These are phyloP conservation scores for Perizoma affinitatum DNA, from an alignment of 2,888 invertebrate genomes.

Conservation along the genomic window DNA sequence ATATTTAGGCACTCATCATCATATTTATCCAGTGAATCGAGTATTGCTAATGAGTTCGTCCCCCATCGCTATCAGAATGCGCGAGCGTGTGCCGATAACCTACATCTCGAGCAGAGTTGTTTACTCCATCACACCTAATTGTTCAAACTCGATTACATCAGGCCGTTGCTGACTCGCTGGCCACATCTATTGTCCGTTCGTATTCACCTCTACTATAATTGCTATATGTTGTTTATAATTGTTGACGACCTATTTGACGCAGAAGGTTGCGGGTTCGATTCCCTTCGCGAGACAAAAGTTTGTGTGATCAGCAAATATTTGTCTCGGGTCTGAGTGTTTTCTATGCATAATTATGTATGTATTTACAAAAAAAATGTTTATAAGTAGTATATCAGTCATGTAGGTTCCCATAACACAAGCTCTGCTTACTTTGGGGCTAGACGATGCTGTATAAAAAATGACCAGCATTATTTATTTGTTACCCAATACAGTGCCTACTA, in stretches of 20 bases:
- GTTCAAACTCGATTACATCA: conserved; percentile 65
- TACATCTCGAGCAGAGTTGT: conserved; percentile 61
- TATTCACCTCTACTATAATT: conserved; percentile 44
- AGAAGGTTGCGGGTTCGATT: too few relatives aligned
- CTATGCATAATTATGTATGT: too few relatives aligned
- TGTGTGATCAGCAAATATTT: too few relatives aligned
- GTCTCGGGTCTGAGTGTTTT: too few relatives aligned
- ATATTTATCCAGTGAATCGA: conserved; percentile 48
- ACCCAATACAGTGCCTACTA: conserved; percentile 46
- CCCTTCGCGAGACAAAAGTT: too few relatives aligned
- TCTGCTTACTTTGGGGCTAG: too few relatives aligned
- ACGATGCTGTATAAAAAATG: too few relatives aligned
- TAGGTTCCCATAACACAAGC: too few relatives aligned
- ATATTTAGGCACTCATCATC: conserved; percentile 50
- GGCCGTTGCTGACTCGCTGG: conserved; percentile 40
- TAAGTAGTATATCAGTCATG: too few relatives aligned
- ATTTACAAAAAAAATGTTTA: too few relatives aligned
- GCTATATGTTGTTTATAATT: conserved; percentile 49
- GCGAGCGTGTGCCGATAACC: conserved; percentile 62
- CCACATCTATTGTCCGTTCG: conserved; percentile 40
- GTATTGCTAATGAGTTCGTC: conserved; percentile 53
- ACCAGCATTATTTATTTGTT: too few relatives aligned
- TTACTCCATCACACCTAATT: conserved; percentile 64
- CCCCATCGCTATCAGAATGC: conserved; percentile 47
- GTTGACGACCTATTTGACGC: too few relatives aligned